A percentile compares a stretch with the other conserved stretches of the same genome.
Conservation (phyloP, 2,113 vertebrate genomes). For the Pavo muticus region DNA sequence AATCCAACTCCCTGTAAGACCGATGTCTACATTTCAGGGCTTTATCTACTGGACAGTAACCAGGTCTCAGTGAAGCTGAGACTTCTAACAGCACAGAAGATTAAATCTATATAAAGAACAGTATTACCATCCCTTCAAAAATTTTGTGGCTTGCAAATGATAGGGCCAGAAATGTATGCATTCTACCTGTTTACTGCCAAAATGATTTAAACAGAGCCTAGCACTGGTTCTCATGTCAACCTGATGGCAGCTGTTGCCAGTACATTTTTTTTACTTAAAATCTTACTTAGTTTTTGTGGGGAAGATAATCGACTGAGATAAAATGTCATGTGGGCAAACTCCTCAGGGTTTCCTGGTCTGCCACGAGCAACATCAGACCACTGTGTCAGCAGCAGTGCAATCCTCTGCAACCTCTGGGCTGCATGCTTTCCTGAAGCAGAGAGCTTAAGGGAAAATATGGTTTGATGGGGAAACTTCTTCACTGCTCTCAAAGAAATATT, state of each 20-base stretch:
- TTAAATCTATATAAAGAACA: background rate
- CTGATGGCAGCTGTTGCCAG: background rate
- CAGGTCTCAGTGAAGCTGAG: background rate
- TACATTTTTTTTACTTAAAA: background rate
- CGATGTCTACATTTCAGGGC: background rate
- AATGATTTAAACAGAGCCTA: background rate
- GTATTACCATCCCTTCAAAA: background rate
- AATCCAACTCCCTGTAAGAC: background rate
- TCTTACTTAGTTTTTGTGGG: background rate
- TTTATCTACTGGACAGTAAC: conserved; percentile 47
- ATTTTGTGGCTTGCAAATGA: background rate
- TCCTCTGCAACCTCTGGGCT: background rate
- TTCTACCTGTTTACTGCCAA: background rate
- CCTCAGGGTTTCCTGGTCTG: background rate
- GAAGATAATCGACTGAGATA: background rate
- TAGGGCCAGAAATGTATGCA: background rate
- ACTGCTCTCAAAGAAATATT: background rate
- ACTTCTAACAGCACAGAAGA: background rate
- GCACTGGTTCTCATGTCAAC: background rate
- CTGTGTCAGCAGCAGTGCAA: background rate
- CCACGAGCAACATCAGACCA: background rate
- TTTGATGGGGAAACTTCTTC: background rate
- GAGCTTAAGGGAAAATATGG: background rate
- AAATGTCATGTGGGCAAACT: background rate
- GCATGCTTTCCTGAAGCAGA: background rate